Evolutionary conservation across 2,113 vertebrate genomes (phyloP), one percentile per base, ranked within the genome.

Genomic region (Ifrita kowaldi): DNA sequence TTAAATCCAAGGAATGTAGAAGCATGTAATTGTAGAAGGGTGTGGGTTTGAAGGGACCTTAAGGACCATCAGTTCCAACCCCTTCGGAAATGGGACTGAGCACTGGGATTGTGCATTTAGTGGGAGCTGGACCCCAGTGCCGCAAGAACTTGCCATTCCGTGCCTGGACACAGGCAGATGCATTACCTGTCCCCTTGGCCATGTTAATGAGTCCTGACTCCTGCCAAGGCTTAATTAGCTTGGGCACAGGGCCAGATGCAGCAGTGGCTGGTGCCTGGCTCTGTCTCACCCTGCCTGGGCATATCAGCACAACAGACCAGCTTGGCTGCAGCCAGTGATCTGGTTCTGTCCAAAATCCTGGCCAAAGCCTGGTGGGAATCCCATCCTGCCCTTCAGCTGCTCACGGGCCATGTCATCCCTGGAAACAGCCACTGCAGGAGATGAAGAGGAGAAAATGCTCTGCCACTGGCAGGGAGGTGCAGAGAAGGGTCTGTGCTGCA

Each of bases 81-180:
- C 27, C 32, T 62, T 35, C 7, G 18, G 80, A 70, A 77, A 70
- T 50, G 35, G 49, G 32, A 77, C 27, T 28, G 52, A 68, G 49
- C 0, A 0, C 60, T 39, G 18, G 49, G 47, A 49, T 1, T 6
- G 67, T 7, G 56, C 46, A 35, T 41, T 49, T 21, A 41, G 49
- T 3, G 47, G 69, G 47, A 70, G 12, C 13, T 15, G 4, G 10
- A 70, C 24, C 44, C 46, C 56, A 65, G 64, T 18, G 4, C 50
- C 0, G 0, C 1, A 23, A 56, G 76, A 73, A 52, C 9, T 50
- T 35, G 80, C 71, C 46, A 24, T 27, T 60, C 33, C 0, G 0
- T 26, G 44, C 35, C 63, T 0, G 24, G 62, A 49, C 2, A 8
- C 47, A 28, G 33, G 19, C 9, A 46, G 81, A 62, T 22, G 50